These are phyloP conservation scores for Cinclus mexicanus DNA, from an alignment of 2,113 vertebrate species.

Conservation along the genomic window DNA sequence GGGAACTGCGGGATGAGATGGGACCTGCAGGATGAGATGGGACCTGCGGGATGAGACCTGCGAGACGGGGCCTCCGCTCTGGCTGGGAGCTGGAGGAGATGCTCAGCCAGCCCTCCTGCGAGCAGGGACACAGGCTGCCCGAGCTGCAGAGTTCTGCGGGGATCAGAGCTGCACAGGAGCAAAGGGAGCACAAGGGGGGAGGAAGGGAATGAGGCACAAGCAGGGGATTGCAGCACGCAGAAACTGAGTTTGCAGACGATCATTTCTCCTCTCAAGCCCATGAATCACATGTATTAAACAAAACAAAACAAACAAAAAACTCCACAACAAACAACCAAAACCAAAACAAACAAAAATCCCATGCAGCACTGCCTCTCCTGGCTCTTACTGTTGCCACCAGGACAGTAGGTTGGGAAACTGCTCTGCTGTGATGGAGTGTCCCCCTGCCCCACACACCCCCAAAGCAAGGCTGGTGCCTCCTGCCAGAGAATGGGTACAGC, in stretches of 20 bases:
- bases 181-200: not conserved
- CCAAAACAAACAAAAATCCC: too few species aligned
- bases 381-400: not conserved
- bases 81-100: too few species aligned
- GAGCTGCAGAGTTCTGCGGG: not conserved
- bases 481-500: not conserved
- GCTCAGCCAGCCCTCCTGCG: too few species aligned
- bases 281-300: not conserved
- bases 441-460: not conserved
- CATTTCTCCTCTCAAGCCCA: not conserved
- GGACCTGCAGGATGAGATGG: too few species aligned
- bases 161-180: fast-evolving
- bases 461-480: not conserved
- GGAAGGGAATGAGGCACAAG: not conserved
- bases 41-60: too few species aligned
- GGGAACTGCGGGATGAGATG: too few species aligned
- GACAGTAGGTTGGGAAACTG: not conserved
- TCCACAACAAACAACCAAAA: not conserved
- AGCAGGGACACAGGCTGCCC: not conserved
- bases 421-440: not conserved
- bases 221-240: not conserved
- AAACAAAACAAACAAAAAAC: not conserved
- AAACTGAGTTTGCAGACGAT: fast-evolving
- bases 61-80: too few species aligned
- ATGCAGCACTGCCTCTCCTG: not conserved